Evolutionary conservation across 2,797 vertebrate genomes (phyloP), one percentile per base, ranked within the genome.

Genomic region (Nannoperca australis): DNA sequence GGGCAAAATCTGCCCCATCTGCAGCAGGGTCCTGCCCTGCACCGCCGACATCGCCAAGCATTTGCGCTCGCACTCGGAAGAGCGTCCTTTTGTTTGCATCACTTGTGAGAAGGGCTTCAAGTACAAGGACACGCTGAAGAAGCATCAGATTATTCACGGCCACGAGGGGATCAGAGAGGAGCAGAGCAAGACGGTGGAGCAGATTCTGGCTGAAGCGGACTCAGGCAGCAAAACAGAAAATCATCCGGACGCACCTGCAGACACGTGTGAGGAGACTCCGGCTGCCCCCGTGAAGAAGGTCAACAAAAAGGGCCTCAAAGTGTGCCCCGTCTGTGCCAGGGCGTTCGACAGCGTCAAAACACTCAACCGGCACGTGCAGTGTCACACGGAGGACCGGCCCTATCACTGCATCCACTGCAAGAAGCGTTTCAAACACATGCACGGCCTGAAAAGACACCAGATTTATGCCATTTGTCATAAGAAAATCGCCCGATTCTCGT

Each of bases 71-170:
- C 94, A 95, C 82, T 89, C 92, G 0, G 93, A 93, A 5, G 93
- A 93, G 74, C 90, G 94, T 0, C 94, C 94, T 0, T 95, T 91
- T 5, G 85, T 94, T 3, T 95, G 94, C 13, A 3, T 93, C 34
- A 79, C 90, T 0, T 95, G 94, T 4, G 94, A 95, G 61, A 95
- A 94, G 45, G 90, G 94, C 71, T 94, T 95, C 71, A 95, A 95
- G 84, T 95, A 94, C 88, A 91, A 85, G 73, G 94, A 95, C 87
- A 94, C 94, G 0, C 8, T 95, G 63, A 95, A 94, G 83, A 95
- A 95, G 83, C 94, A 95, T 49, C 94, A 95, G 85, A 92, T 93
- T 17, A 95, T 95, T 32, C 93, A 94, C 32, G 90, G 93, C 0
- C 94, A 95, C 32, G 93, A 95, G 64, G 94, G 94, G 0, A 82